Conservation (phyloP, 2,888 invertebrate genomes). For the Endomychus coccineus region DNA sequence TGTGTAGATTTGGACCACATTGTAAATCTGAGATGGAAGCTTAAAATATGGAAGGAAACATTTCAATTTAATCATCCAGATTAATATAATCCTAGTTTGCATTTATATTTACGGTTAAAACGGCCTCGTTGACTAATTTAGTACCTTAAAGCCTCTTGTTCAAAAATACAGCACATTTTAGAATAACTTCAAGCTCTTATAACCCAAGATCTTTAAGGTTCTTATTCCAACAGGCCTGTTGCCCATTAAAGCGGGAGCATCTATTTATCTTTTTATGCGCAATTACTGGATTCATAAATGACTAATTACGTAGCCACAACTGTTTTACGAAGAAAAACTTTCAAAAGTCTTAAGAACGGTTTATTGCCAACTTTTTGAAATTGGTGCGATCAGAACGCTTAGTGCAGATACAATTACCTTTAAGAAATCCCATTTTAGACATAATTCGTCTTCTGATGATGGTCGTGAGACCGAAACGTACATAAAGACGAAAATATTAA, state of each 20-base stretch:
- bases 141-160: conserved; percentile 35
- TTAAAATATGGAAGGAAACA: conserved; percentile 23
- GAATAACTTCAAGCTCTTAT: conserved; percentile 25
- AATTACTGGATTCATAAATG: conserved; percentile 45
- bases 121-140: conserved; percentile 38
- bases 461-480: no score
- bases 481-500: no score
- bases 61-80: conserved; percentile 37
- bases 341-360: conserved; percentile 37
- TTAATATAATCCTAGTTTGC: conserved; percentile 39
- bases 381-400: no score
- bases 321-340: conserved; percentile 36
- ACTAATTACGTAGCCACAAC: conserved; percentile 43
- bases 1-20: no score
- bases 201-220: conserved; percentile 30
- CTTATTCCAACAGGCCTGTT: conserved; percentile 26
- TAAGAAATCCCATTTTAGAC: no score
- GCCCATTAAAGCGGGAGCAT: conserved; percentile 39
- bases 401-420: no score
- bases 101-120: conserved; percentile 36
- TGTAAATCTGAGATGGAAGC: no score
- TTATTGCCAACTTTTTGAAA: conserved; percentile 26
- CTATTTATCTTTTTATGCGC: conserved; percentile 46
- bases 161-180: conserved; percentile 29
- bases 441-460: no score